Evolutionary conservation across 2,888 invertebrate genomes (phyloP), one percentile per base, ranked within the genome.

Genomic region (Phaedon cochleariae): DNA sequence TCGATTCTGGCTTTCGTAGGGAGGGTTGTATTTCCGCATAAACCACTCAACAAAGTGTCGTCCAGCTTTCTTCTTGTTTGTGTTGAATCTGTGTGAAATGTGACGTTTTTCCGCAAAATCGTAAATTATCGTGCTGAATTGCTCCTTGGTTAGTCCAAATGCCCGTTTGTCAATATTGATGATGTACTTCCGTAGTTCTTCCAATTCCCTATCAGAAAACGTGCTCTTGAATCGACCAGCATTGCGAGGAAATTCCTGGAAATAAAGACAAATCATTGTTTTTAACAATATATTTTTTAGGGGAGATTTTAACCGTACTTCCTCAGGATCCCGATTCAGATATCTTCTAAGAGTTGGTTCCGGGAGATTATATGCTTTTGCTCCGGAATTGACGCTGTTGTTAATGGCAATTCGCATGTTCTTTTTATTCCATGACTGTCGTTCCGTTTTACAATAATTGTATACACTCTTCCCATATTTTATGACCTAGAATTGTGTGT

Each of bases 1-100:
- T 65, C 15, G 57, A n/a, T 22, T 62, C 65, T 21, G 65, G 65
- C 12, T n/a, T n/a, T n/a, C n/a, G n/a, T n/a, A n/a, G n/a, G n/a
- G 59, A 12, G 59, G 59, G 9, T 66, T 62, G 41, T 21, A 62
- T 59, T 62, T 62, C 26, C 26, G n/a, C 62, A 62, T 62, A 55
- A 66, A 66, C 48, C 54, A 49, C 45, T 59, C 55, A 26, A 60
- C 17, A 31, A 60, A 60, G 21, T 60, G 17, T 55, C 51, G 7
- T 22, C 60, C 52, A 52, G 60, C 60, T 37, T 20, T 60, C 10
- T 60, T 52, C 21, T 60, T 60, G 3, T 52, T 20, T 20, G 17
- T 22, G 17, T 65, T 65, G 55, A 65, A 65, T 51, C 60, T 54
- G 37, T 65, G 64, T 17, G 21, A 12, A 51, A 66, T 59, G 34